Base-by-base conservation (phyloP, 2,888 invertebrate species). In the Heliconius erato region DNA sequence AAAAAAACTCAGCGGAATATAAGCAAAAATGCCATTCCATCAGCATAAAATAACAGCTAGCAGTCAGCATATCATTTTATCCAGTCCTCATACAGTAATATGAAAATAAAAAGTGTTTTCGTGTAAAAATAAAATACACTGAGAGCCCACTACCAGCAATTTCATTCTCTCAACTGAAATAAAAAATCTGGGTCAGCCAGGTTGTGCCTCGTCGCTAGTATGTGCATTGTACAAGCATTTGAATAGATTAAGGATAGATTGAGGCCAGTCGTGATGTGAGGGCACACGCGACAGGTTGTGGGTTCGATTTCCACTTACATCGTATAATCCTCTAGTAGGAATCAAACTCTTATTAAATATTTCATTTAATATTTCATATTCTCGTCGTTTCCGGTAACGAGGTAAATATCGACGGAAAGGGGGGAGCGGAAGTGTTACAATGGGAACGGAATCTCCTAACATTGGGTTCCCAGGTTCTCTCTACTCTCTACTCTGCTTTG, bases 111-210 rank as follows among this genome's bases (percentile, higher is more conserved):
- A 92, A 91, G 88, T 89, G 88, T 89, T 91, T 88, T 88, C 87
- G 87, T 88, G 89, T 88, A 88, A 87, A 89, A 90, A 87, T 86
- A 90, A 91, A 90, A 89, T 81, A 87, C 84, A 82, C 86, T 85
- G 86, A 87, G 87, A 87, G 88, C 90, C 90, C 87, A 93, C 94
- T 92, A 91, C 91, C 90, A 92, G 93, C 95, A 94, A 95, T 95
- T 95, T 95, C 94, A 94, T 95, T 93, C 92, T 90, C 89, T 91
- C 90, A 91, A 93, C 93, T 90, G 91, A 91, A 92, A 94, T 95
- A 94, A 95, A 94, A 94, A 95, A 95, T 94, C 93, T 95, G 89
- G 95, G 95, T 95, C 94, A 94, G 92, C 91, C 91, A 88, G 88
- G 90, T 85, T 83, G 84, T 79, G 81, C 85, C 86, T 84, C 87